Evolutionary conservation across 2,113 vertebrate genomes (phyloP), one percentile per base, ranked within the genome.

Genomic region (Ptilonorhynchus violaceus): DNA sequence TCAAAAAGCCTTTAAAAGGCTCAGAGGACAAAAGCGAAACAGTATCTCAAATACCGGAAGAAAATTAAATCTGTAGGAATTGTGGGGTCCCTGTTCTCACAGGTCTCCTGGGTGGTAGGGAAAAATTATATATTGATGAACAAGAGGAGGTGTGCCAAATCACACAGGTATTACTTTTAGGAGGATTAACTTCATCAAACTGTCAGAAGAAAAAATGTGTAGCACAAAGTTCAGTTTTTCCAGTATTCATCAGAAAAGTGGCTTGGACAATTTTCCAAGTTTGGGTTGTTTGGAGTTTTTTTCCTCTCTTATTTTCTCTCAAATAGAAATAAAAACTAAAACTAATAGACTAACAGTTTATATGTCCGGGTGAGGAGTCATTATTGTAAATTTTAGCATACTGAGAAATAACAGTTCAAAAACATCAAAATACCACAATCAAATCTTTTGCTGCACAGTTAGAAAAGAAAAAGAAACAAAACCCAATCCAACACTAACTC

Each of bases 311-410:
- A 11, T 14, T n/a, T 10, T 15, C 52, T 69, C 77, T 75, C 67
- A 96, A 95, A 73, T 30, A 93, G 46, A 89, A 97, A 87, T 62
- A 93, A 91, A 90, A 85, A 96, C 4, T 10, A 89, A 56, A 53
- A 82, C 58, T 12, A 62, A 64, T 4, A n/a, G 25, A 41, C 18
- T 30, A 64, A 47, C 23, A 37, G 19, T 70, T 88, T 49, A 74
- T 93, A 93, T 17, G 11, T 24, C 64, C 52, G 20, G 13, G 5
- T 44, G 22, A 0, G 3, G 15, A 86, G 74, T 33, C 33, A 50
- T 66, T 88, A 47, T 31, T 81, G 23, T 49, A 10, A 77, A 64
- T 75, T 81, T 91, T 47, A 81, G 15, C 21, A 53, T 37, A 49
- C 14, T 37, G 50, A 88, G 62, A 95, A 92, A 59, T 33, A 86